phyloP scores from a whole-genome alignment of 2,797 vertebrate species.

The Acanthiza pusilla region DNA sequence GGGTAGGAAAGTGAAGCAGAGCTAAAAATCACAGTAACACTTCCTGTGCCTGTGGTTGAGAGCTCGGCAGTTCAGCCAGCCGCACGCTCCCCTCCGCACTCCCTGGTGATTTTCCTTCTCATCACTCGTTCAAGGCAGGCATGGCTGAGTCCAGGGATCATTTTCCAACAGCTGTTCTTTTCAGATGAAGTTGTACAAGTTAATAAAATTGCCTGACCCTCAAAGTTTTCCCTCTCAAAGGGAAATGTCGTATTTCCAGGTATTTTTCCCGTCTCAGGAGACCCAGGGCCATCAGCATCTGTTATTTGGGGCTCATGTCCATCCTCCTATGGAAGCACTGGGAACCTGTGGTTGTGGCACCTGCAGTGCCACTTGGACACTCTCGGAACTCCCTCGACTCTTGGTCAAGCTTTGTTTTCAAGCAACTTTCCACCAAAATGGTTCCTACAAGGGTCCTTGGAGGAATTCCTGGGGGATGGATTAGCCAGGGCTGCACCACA shows the following conservation, averaged over 20 bases:
- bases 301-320: background rate
- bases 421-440: accelerated
- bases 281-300: background rate
- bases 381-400: accelerated
- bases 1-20: background rate
- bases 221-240: background rate
- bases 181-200: background rate
- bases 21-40: background rate
- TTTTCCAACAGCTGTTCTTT: accelerated
- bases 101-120: background rate
- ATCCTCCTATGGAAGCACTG: background rate
- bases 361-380: background rate
- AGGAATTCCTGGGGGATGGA: background rate
- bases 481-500: background rate
- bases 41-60: background rate
- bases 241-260: accelerated
- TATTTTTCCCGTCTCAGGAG: background rate
- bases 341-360: too few species aligned
- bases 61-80: accelerated
- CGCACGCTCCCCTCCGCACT: accelerated
- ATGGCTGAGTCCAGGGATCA: background rate
- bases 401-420: background rate
- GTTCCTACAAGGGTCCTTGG: background rate
- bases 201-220: too few species aligned
- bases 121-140: accelerated